Evolutionary conservation across 2,113 vertebrate genomes (phyloP), one percentile per base, ranked within the genome.

Genomic region (Nothoprocta pentlandii): DNA sequence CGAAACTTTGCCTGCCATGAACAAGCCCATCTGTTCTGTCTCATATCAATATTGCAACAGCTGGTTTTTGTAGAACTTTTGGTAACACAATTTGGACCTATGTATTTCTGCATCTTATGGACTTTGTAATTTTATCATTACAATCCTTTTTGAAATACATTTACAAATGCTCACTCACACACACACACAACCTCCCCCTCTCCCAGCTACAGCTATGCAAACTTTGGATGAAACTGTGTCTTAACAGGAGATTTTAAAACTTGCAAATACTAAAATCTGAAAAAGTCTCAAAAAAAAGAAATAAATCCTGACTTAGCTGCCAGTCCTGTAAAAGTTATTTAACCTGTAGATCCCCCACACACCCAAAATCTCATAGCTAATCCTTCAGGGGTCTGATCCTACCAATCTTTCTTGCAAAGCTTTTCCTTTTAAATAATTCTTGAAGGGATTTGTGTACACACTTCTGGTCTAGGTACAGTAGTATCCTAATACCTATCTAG

Each of bases 1-100:
- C 44, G 85, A 97, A 88, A 94, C 62, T 88, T 94, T 92, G 90
- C 77, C 70, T 81, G 32, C 68, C 76, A 56, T 75, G 96, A 97
- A 94, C 85, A 94, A 92, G 80, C 59, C 78, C n/a, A 63, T 93
- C 63, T 87, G 82, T 68, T 96, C 87, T 66, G 78, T 86, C 89
- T 91, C 80, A 14, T 76, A 85, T 92, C 67, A 80, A 82, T 96
- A 92, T 91, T 93, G 59, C 64, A 91, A 88, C 85, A 96, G 92
- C 69, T 95, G 78, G 81, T 79, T 95, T 94, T 74, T 70, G 51
- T 95, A 93, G 83, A 92, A 88, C 22, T 26, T 42, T n/a, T 74
- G 21, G 64, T 89, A 92, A 96, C 87, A 75, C 94, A 83, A 86
- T 91, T 62, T 79, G 80, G 84, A 89, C 54, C 41, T 58, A 2